Evolutionary conservation across 2,888 invertebrate species (phyloP), one percentile per base, ranked within the genome.

Genomic region (Agriopis leucophaearia): DNA sequence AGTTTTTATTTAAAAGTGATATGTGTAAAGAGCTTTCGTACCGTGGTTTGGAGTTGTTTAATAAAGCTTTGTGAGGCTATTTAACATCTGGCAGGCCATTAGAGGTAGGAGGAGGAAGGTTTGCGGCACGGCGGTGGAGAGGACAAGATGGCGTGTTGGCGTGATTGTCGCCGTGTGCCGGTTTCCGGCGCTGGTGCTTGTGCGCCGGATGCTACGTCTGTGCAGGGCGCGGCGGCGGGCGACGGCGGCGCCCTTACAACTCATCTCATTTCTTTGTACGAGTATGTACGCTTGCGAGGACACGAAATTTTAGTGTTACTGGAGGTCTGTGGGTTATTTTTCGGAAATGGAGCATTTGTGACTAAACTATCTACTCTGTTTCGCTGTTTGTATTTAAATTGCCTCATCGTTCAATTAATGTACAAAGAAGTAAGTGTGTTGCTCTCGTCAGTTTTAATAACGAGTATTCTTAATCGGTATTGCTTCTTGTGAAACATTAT

Each of bases 171-270:
- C 81, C 81, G 85, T 81, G 80, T 80, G 78, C 78, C 71, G 77
- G 78, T 81, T 84, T 88, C 88, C 86, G 87, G 72, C 74, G 72
- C 76, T 80, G 82, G 82, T 81, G 80, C 84, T 86, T 82, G 77
- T 80, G 81, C 74, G 66, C 87, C 88, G 89, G 88, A 89, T 85
- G 83, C 80, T 81, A 72, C 78, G 80, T 80, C 77, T 81, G 81
- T 78, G 78, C 77, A 78, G 79, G 61, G 60, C 74, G 76, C 81
- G 76, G 35, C 52, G 54, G 35, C 80, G 76, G n/a, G 78, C 62
- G 58, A 58, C 74, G 75, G 35, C 80, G 76, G 15, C 51, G 44
- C 60, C 55, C 78, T 83, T 79, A 74, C 79, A 80, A 81, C 81
- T 83, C 83, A 85, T 83, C 82, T 85, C 80, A 78, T 78, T 81